phyloP scores from a whole-genome alignment of 64 coral and sea anemone species.

The Acropora tenuis region DNA sequence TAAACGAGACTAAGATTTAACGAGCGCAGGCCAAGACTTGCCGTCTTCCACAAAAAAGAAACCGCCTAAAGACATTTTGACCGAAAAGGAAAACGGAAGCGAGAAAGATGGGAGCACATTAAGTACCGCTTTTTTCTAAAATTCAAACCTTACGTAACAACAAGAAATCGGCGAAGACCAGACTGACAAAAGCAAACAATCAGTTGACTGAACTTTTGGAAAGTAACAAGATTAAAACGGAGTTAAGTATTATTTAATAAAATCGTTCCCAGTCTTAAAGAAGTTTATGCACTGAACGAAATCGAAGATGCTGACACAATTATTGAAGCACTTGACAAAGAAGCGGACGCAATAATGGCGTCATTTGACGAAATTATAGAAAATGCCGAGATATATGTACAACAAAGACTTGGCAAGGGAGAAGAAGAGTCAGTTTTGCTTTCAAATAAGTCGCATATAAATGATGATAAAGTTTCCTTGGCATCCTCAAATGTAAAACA shows the following conservation, averaged over 20 bases:
- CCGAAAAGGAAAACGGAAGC: too few relatives aligned
- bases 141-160: too few relatives aligned
- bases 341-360: not conserved
- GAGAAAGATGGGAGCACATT: too few relatives aligned
- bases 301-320: not conserved
- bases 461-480: not conserved
- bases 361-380: not conserved
- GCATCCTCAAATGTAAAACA: not conserved
- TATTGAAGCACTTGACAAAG: constrained; percentile 38
- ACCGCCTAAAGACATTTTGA: too few relatives aligned
- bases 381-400: not conserved
- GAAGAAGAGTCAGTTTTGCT: constrained; percentile 35
- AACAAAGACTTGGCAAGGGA: constrained; percentile 20
- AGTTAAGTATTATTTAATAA: not conserved
- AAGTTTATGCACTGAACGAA: not conserved
- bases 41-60: too few relatives aligned
- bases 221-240: not conserved
- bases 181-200: too few relatives aligned
- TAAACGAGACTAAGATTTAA: too few relatives aligned
- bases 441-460: not conserved
- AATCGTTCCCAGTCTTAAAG: constrained; percentile 2
- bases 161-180: too few relatives aligned
- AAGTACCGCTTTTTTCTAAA: too few relatives aligned
- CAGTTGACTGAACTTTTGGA: too few relatives aligned
- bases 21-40: too few relatives aligned